Evolutionary conservation across 2,888 invertebrate genomes (phyloP), one percentile per base, ranked within the genome.

Genomic region (Eupithecia insigniata): DNA sequence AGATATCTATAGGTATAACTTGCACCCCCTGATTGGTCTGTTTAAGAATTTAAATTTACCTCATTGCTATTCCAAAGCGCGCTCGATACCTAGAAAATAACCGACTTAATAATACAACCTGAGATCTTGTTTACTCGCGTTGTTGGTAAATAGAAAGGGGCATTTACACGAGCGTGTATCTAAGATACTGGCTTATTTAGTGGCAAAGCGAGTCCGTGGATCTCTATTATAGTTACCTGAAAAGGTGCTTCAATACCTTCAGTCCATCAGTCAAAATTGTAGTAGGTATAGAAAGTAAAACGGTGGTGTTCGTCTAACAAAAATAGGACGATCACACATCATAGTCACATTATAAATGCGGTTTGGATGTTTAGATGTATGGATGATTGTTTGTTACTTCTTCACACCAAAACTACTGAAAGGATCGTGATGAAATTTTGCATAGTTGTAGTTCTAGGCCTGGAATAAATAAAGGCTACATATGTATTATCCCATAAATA

Each of bases 101-200:
- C 51, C 51, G 68, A 66, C 68, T 73, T 84, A 86, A 88, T 88
- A 87, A 88, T 87, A 86, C 88, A 86, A 84, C 83, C 80, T n/a
- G 79, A 84, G 83, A 84, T 85, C 83, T 80, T 36, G 61, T 34
- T 22, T 34, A n/a, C 36, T 22, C 12, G 75, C 79, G 80, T 81
- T 84, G 83, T 79, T 78, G 77, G 79, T 74, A 82, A 84, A 82
- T 80, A 82, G 78, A 80, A 80, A 79, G 32, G 32, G 30, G 64
- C 66, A 69, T 70, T 79, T 79, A 83, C 26, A 66, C 61, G n/a
- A 61, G 34, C 39, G 10, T 68, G 67, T 51, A 10, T n/a, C 46
- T 60, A 30, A 30, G 30, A n/a, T 5, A 46, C 67, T 66, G 2
- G 12, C 30, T 22, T 65, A 28, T 34, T 18, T 30, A 30, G 18